These are phyloP conservation scores for Apogon hyalosoma DNA, from an alignment of 2,797 vertebrate species.

Conservation along the genomic window DNA sequence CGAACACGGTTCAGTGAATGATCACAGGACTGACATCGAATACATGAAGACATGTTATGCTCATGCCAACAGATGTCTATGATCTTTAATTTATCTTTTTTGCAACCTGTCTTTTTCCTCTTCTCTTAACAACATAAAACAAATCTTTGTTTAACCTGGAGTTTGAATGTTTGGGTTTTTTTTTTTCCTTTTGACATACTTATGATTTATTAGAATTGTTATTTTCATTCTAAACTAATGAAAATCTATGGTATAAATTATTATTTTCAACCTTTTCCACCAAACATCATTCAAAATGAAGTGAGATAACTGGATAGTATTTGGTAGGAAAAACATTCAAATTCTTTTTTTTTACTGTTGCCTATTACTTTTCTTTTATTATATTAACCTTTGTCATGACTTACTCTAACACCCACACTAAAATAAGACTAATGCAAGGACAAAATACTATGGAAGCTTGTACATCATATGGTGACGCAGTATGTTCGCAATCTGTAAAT, in stretches of 20 bases:
- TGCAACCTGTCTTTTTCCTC: background rate
- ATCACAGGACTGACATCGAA: slow-evolving; percentile 31
- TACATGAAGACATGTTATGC: slow-evolving; percentile 21
- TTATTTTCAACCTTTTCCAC: too few species aligned
- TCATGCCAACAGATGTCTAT: slow-evolving; percentile 6
- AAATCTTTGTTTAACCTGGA: background rate
- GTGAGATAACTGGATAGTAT: too few species aligned
- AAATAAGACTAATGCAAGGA: background rate
- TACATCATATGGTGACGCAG: too few species aligned
- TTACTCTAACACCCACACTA: background rate
- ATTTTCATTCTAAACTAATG: too few species aligned
- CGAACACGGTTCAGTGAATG: slow-evolving; percentile 32
- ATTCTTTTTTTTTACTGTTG: background rate
- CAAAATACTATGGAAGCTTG: too few species aligned
- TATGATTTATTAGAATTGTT: too few species aligned
- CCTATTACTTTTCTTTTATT: background rate
- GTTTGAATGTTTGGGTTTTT: too few species aligned
- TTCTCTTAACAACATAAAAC: slow-evolving; percentile 3
- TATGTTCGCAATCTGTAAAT: background rate
- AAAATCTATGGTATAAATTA: too few species aligned
- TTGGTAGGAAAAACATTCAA: too few species aligned
- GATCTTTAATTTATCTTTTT: slow-evolving; percentile 4
- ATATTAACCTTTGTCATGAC: background rate
- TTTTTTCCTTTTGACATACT: background rate
- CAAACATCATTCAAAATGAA: too few species aligned